These are phyloP conservation scores for Mesorhabditis spiculigera DNA, from an alignment of 2,888 invertebrate genomes.

Conservation along the genomic window DNA sequence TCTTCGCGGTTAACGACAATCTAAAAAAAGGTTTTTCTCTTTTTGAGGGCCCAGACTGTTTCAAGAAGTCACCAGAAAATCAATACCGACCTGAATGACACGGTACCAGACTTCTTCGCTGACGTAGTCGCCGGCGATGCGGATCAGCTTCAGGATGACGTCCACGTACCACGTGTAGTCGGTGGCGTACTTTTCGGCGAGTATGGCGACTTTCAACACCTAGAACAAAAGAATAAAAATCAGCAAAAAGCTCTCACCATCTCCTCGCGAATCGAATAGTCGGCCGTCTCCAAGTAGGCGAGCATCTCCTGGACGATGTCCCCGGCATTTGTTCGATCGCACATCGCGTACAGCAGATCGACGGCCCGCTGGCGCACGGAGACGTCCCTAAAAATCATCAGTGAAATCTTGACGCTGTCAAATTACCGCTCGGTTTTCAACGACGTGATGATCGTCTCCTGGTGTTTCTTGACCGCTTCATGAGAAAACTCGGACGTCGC, in stretches of 20 bases:
- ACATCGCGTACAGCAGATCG: constrained; percentile 97
- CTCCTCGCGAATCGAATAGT: constrained; percentile 98
- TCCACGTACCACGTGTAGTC: constrained; percentile 95
- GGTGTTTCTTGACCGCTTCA: constrained; percentile 98
- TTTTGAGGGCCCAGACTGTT: not conserved
- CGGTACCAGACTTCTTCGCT: constrained; percentile 99
- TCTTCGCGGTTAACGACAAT: constrained; percentile 99
- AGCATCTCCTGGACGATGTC: constrained; percentile 99
- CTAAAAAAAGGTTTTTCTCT: constrained; percentile 64
- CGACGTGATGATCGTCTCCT: constrained; percentile 95
- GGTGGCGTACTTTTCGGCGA: constrained; percentile 98
- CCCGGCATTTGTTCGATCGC: constrained; percentile 96
- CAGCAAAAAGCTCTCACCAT: constrained; percentile 72
- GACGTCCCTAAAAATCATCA: constrained; percentile 30
- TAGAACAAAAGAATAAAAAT: constrained; percentile 37
- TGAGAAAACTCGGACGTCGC: constrained; percentile 99
- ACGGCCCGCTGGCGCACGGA: constrained; percentile 90
- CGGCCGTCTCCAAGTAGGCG: constrained; percentile 95
- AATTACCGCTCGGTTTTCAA: constrained; percentile 70
- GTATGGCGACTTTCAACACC: constrained; percentile 93
- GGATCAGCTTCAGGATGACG: constrained; percentile 94
- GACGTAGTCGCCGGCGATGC: constrained; percentile 99
- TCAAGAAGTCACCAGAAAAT: constrained; percentile 1
- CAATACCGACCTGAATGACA: constrained; percentile 70
- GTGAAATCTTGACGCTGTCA: not conserved